Percentiles rank a stretch among this genome's conserved stretches.
Conservation (phyloP, 2,888 invertebrate genomes). For the Phortica magna region DNA sequence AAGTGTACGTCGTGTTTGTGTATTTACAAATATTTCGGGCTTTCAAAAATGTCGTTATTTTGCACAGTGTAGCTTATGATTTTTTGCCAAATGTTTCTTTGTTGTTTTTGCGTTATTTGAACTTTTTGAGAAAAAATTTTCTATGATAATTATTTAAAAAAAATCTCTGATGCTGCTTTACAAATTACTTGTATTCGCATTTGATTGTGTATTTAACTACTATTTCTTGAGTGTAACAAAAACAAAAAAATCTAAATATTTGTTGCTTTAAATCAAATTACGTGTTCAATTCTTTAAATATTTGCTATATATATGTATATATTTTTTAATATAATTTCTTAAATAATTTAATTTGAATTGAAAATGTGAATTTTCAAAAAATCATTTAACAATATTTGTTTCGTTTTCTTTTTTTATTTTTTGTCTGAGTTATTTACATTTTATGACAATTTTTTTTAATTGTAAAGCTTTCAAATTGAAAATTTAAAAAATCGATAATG, state of each 20-base stretch:
- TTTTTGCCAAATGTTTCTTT: conserved; percentile 3
- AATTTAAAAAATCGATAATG: not conserved
- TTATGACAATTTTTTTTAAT: conserved; percentile 3
- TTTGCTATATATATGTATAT: conserved; percentile 40
- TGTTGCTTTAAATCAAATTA: not conserved
- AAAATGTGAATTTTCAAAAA: conserved; percentile 34
- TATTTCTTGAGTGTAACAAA: not conserved
- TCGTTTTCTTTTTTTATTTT: conserved; percentile 43
- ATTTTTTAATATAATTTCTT: conserved; percentile 46
- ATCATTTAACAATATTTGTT: conserved; percentile 46
- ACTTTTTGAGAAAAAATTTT: conserved; percentile 7
- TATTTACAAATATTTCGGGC: conserved; percentile 16
- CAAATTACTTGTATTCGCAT: not conserved
- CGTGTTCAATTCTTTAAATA: conserved; percentile 12
- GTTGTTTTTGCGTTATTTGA: not conserved
- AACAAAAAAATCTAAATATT: not conserved
- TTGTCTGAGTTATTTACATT: conserved; percentile 36
- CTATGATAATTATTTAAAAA: conserved; percentile 21
- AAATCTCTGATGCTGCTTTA: conserved; percentile 7
- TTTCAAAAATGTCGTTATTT: not conserved
- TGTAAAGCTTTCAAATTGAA: conserved; percentile 16
- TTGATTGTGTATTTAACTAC: conserved; percentile 13
- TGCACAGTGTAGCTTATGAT: conserved; percentile 1
- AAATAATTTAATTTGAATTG: conserved; percentile 44
- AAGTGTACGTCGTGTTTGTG: conserved; percentile 28